A percentile compares a stretch with the other conserved stretches of the same genome.
phyloP scores from a whole-genome alignment of 2,797 vertebrate genomes.

The Hippopotamyrus pictus region DNA sequence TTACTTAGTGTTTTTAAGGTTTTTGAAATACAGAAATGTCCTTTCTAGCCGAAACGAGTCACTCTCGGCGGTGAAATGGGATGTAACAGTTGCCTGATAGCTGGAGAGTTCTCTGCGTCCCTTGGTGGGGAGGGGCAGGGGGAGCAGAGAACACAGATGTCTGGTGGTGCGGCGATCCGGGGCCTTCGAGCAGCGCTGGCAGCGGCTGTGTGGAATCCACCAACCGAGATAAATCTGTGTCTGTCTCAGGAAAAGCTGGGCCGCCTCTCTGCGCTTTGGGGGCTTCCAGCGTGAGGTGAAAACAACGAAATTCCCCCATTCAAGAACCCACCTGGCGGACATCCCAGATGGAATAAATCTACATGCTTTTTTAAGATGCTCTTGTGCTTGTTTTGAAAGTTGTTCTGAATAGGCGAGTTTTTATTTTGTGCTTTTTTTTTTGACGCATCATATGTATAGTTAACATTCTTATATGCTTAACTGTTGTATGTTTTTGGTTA shows the following conservation, averaged over 20 bases:
- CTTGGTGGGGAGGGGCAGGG: not conserved
- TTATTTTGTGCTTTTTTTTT: not conserved
- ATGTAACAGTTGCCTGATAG: not conserved
- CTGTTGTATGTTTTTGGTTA: not conserved
- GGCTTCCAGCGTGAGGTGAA: not conserved
- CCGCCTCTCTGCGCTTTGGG: not conserved
- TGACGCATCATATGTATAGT: not conserved
- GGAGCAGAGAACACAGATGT: not conserved
- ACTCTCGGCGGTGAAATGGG: not conserved
- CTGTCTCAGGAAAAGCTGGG: not conserved
- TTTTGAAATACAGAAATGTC: not conserved
- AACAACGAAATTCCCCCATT: not conserved
- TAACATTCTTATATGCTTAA: not conserved
- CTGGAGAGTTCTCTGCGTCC: not conserved
- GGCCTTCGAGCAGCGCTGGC: not conserved
- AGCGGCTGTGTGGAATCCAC: not conserved
- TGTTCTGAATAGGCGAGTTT: not conserved
- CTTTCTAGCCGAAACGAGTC: not conserved
- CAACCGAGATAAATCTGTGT: not conserved
- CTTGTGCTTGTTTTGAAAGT: not conserved
- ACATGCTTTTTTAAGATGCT: not conserved
- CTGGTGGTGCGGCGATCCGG: not conserved
- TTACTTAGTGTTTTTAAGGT: not conserved
- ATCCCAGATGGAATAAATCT: slow-evolving; percentile 16
- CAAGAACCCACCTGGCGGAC: not conserved